Evolutionary conservation across 2,113 vertebrate genomes (phyloP).

Genomic region (Cyprinodon brontotheroides): DNA sequence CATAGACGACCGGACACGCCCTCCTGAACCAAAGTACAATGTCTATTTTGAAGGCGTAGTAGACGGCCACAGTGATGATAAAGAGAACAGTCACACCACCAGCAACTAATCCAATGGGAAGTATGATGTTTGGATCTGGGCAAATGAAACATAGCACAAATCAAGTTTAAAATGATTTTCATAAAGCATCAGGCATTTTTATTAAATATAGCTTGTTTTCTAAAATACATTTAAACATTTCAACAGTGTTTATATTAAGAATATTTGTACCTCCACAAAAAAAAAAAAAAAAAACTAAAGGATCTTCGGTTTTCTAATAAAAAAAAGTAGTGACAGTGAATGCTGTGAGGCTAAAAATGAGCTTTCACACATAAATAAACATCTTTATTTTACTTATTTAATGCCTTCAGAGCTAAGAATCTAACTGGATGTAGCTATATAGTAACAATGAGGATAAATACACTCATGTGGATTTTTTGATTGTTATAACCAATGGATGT

Average conservation of each 20-base stretch:
- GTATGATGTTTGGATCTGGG: slow-evolving; percentile 77
- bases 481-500: neutral
- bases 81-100: slow-evolving; percentile 71
- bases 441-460: neutral
- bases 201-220: neutral
- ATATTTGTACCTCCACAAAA: neutral
- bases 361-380: neutral
- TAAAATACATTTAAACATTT: too few species aligned
- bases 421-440: neutral
- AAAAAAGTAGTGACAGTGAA: neutral
- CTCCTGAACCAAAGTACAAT: slow-evolving; percentile 88
- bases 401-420: neutral
- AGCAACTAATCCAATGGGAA: slow-evolving; percentile 76
- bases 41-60: slow-evolving; percentile 87
- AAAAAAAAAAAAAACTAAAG: neutral
- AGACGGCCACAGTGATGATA: slow-evolving; percentile 69
- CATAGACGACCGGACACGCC: slow-evolving; percentile 77
- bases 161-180: neutral
- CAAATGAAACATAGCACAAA: slow-evolving; percentile 11
- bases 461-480: neutral
- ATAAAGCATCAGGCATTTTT: too few species aligned
- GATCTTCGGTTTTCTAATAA: neutral
- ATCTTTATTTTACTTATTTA: neutral
- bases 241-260: too few species aligned
- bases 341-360: neutral